Base-by-base conservation (phyloP, 2,888 invertebrate genomes). In the Drosophila prostipennis region DNA sequence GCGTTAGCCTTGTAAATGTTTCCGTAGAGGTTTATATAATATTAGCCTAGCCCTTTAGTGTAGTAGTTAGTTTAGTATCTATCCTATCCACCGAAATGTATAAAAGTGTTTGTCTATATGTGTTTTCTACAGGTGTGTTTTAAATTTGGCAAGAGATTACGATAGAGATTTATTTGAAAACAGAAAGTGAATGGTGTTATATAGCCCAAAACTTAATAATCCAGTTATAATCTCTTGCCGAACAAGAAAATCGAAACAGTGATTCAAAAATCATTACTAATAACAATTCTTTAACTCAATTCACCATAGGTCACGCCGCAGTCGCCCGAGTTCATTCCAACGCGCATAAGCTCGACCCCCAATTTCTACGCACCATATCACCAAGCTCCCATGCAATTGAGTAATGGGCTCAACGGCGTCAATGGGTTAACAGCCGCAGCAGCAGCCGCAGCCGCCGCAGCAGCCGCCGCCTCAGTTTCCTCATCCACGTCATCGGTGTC, bases 321-420 rank as follows among this genome's bases (percentile, higher is more conserved):
- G 84, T 93, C 93, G 76, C 92, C 93, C 64, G 93, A 93, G 91
- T 93, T 93, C 91, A 93, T 93, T 91, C 93, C 93, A 87, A 91
- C 91, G 72, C 91, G 91, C 85, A 82, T 92, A 76, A 91, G 85
- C 77, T 90, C 91, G 74, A 90, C 91, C 69, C 90, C 91, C 63
- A 92, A 90, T 76, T 92, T 91, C 75, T 92, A 92, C 76, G 80
- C 91, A 80, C 90, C 92, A 80, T 92, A 91, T 89, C 90, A 91
- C 67, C 78, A 89, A 67, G 77, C 79, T 54, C 79, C 90, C 53
- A 89, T 90, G 80, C 75, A 72, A 72, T 40, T 91, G 76, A 91
- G 81, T 80, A 91, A 91, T 89, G 91, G 91, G 73, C 76, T 82
- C 52, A 80, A 74, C 57, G 86, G 89, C 72, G 87, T 81, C 72